These are phyloP conservation scores for Epinephelus moara DNA, from an alignment of 2,113 vertebrate species.

Conservation along the genomic window DNA sequence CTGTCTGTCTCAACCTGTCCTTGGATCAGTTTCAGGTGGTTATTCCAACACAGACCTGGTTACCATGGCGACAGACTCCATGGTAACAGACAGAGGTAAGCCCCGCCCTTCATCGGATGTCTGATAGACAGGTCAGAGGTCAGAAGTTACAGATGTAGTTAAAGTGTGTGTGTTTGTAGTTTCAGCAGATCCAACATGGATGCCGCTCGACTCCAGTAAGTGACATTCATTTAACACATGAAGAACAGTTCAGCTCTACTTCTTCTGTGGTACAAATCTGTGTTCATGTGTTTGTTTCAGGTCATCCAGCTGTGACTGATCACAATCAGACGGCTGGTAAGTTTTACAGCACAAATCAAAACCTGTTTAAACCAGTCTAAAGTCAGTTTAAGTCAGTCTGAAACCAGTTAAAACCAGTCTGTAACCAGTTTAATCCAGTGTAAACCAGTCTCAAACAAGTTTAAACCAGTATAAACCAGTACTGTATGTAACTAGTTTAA, in stretches of 20 bases:
- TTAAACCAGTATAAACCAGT: too few relatives aligned
- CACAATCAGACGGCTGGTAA: constrained; percentile 83
- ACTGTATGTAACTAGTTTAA: too few relatives aligned
- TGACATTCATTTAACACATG: neutral
- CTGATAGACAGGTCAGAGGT: constrained; percentile 9
- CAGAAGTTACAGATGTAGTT: neutral
- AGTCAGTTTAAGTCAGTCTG: too few relatives aligned
- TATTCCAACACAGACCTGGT: constrained; percentile 60
- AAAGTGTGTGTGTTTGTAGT: constrained; percentile 53
- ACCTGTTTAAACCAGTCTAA: too few relatives aligned
- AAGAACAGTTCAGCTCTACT: neutral
- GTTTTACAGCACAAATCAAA: constrained; percentile 49
- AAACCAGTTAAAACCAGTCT: too few relatives aligned
- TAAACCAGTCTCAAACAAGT: too few relatives aligned
- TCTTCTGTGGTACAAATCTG: neutral
- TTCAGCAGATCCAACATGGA: constrained; percentile 77
- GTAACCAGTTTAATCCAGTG: too few relatives aligned
- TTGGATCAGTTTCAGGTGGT: constrained; percentile 49
- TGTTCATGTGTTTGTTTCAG: constrained; percentile 53
- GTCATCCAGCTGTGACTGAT: constrained; percentile 68
- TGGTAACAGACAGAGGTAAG: constrained; percentile 56
- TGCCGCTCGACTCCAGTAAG: constrained; percentile 72
- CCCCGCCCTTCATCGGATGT: neutral
- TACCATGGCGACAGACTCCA: constrained; percentile 55
- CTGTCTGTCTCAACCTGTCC: neutral